Evolutionary conservation across 2,797 vertebrate genomes (phyloP).

Genomic region (Thamnophis elegans): DNA sequence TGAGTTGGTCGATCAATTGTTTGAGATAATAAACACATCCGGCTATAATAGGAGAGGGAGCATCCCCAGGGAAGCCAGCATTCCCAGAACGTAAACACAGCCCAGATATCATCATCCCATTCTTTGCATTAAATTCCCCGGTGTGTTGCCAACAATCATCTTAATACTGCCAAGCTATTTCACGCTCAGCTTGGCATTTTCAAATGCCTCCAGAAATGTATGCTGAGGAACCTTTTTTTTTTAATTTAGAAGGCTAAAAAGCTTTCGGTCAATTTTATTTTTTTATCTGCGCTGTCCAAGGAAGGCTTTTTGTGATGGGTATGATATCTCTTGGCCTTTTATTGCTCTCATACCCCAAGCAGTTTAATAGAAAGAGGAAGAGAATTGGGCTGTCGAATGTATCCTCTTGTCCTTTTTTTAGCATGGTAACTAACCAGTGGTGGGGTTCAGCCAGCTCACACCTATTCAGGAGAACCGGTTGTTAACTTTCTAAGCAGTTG

Average conservation of each 20-base stretch:
- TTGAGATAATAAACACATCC: not conserved
- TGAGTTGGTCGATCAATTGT: not conserved
- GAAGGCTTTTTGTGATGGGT: not conserved
- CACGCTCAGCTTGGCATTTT: constrained; percentile 40
- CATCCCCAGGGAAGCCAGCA: constrained; percentile 15
- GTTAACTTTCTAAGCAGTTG: no score
- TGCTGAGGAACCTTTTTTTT: not conserved
- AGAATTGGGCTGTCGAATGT: not conserved
- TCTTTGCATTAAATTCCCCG: not conserved
- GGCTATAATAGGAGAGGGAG: not conserved
- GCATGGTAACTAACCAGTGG: no score
- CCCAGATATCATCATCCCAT: constrained; percentile 14
- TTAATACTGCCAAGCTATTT: constrained; percentile 25
- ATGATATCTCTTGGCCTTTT: not conserved
- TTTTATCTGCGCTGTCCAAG: not conserved
- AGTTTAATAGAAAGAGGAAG: not conserved
- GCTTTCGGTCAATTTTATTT: not conserved
- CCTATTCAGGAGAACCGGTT: no score
- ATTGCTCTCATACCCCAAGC: not conserved
- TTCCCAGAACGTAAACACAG: constrained; percentile 2
- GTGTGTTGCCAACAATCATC: constrained; percentile 42
- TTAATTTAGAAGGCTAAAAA: not conserved
- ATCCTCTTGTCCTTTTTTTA: not conserved
- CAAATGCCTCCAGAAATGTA: constrained; percentile 31
- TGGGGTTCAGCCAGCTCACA: no score